A percentile compares a stretch with the other conserved stretches of the same genome.
Conservation (phyloP, 2,113 vertebrate genomes). For the Pygoscelis adeliae region DNA sequence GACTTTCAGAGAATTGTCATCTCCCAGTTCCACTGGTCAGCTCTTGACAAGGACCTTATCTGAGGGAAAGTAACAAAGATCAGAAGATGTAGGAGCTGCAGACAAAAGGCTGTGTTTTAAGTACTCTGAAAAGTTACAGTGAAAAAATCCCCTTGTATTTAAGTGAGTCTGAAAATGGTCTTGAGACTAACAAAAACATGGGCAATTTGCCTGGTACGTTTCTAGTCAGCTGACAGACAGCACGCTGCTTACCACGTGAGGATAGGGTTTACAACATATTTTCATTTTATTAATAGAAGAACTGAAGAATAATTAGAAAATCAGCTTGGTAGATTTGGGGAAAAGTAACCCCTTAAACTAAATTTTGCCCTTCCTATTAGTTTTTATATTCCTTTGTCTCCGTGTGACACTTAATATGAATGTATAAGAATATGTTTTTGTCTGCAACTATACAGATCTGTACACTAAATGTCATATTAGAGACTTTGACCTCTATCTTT, state of each 20-base stretch:
- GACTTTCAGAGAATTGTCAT: conserved; percentile 66
- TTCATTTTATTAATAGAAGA: neutral
- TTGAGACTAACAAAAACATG: neutral
- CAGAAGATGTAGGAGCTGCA: neutral
- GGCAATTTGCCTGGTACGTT: neutral
- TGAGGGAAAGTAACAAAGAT: neutral
- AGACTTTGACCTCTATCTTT: neutral
- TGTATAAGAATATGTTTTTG: neutral
- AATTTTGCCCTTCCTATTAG: neutral
- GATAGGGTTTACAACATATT: neutral
- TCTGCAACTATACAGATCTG: neutral
- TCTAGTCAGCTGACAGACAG: neutral
- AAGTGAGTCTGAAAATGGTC: neutral
- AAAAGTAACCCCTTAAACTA: neutral
- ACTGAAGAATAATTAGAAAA: neutral
- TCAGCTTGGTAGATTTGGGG: neutral
- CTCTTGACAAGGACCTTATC: neutral
- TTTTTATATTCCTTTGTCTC: neutral
- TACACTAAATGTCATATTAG: neutral
- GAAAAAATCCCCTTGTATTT: neutral
- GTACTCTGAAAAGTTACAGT: neutral
- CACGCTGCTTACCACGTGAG: neutral
- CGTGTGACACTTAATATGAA: neutral
- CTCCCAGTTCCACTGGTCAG: conserved; percentile 56
- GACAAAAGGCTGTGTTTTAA: neutral